phyloP scores from a whole-genome alignment of 2,888 invertebrate species.

The Serripes groenlandicus region DNA sequence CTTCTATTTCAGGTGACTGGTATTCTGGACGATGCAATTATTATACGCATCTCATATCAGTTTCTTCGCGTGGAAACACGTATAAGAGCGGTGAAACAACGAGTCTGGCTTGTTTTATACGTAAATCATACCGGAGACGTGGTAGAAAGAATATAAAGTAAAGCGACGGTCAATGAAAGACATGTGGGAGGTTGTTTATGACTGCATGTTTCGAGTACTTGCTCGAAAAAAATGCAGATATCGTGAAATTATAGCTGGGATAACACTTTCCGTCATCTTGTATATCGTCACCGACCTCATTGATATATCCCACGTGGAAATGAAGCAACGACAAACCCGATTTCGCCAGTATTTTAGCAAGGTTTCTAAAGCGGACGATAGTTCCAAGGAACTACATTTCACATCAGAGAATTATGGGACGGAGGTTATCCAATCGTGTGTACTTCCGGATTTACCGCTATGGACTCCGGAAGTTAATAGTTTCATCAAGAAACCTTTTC shows the following conservation, averaged over 20 bases:
- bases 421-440: slow-evolving; percentile 87
- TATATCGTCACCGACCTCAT: not conserved
- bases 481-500: slow-evolving; percentile 90
- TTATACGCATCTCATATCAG: too few relatives aligned
- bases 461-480: slow-evolving; percentile 91
- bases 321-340: slow-evolving; percentile 1
- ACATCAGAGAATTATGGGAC: slow-evolving; percentile 73
- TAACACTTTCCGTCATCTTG: not conserved
- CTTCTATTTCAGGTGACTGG: too few relatives aligned
- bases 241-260: not conserved
- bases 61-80: too few relatives aligned
- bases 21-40: too few relatives aligned
- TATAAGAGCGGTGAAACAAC: too few relatives aligned
- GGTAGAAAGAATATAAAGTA: too few relatives aligned
- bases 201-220: not conserved
- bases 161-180: too few relatives aligned
- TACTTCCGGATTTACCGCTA: slow-evolving; percentile 90
- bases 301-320: not conserved
- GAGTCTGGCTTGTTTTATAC: too few relatives aligned
- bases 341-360: slow-evolving; percentile 13
- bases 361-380: not conserved
- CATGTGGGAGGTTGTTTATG: not conserved
- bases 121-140: too few relatives aligned
- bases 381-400: not conserved
- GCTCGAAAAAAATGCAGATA: not conserved